Conservation (phyloP, 2,113 vertebrate genomes). For the Daphoenositta chrysoptera region DNA sequence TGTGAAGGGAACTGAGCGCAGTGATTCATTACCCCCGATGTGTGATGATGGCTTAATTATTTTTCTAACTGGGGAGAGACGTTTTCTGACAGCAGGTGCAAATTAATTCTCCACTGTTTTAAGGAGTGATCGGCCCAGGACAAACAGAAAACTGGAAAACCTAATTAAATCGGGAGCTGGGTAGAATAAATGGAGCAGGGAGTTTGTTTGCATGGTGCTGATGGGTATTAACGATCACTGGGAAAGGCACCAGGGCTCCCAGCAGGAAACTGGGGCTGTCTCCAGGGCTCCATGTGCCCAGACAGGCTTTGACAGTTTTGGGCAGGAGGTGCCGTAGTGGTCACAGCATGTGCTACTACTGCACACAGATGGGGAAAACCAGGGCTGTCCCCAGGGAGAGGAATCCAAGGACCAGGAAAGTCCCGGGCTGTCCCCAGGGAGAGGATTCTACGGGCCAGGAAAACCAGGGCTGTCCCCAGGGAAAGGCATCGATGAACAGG, state of each 20-base stretch:
- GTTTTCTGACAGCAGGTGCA: conserved; percentile 80
- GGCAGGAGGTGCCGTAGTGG: not conserved
- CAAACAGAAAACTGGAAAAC: conserved; percentile 73
- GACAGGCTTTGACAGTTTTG: not conserved
- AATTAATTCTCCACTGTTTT: conserved; percentile 79
- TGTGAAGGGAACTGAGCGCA: conserved; percentile 52
- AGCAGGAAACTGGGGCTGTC: not conserved
- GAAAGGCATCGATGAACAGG: fast-evolving
- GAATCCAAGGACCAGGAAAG: fast-evolving
- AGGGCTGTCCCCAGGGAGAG: not conserved
- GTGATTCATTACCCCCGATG: conserved; percentile 81
- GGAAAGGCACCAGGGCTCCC: conserved; percentile 4
- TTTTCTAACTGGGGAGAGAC: conserved; percentile 75
- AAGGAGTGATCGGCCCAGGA: conserved; percentile 75
- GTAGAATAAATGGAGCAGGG: conserved; percentile 75
- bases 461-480: not conserved
- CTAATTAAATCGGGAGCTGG: conserved; percentile 80
- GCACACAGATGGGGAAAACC: not conserved
- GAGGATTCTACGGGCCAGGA: fast-evolving
- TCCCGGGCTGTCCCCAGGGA: not conserved
- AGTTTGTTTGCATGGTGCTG: conserved; percentile 69
- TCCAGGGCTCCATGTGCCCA: fast-evolving
- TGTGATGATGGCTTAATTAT: conserved; percentile 82
- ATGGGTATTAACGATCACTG: conserved; percentile 66
- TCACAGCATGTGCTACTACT: fast-evolving